These are phyloP conservation scores for Meganola albula DNA, from an alignment of 2,888 invertebrate species.

Conservation along the genomic window DNA sequence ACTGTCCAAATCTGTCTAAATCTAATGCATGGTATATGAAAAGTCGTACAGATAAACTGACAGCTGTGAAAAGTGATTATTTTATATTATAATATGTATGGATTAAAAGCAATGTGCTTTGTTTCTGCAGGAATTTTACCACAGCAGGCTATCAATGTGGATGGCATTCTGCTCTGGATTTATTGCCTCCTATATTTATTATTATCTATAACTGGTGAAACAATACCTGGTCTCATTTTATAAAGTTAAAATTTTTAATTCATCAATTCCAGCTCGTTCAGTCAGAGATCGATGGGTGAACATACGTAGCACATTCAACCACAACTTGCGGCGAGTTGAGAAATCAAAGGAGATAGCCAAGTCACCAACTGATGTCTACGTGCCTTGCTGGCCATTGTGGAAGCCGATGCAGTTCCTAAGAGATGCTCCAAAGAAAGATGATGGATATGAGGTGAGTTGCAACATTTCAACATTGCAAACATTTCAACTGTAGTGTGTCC, in stretches of 20 bases:
- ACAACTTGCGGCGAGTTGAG: slow-evolving; percentile 57
- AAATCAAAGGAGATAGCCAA: slow-evolving; percentile 46
- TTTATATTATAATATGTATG: too few relatives aligned
- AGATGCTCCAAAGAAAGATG: slow-evolving; percentile 42
- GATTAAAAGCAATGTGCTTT: too few relatives aligned
- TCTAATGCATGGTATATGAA: too few relatives aligned
- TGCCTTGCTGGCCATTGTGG: slow-evolving; percentile 69
- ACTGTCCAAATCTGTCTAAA: too few relatives aligned
- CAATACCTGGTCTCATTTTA: background rate
- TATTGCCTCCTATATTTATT: too few relatives aligned
- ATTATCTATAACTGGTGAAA: background rate
- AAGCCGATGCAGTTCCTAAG: slow-evolving; percentile 60
- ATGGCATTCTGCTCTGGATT: too few relatives aligned
- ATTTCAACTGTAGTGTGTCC: too few relatives aligned
- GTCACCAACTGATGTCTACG: slow-evolving; percentile 44
- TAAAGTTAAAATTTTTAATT: background rate
- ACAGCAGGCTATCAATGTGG: too few relatives aligned
- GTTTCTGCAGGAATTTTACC: too few relatives aligned
- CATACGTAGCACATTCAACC: slow-evolving; percentile 66
- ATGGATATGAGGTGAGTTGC: slow-evolving; percentile 40
- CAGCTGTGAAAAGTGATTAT: too few relatives aligned
- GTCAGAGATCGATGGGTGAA: slow-evolving; percentile 70
- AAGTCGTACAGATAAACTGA: too few relatives aligned
- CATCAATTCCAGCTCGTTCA: slow-evolving; percentile 54
- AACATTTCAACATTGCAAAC: background rate